Evolutionary conservation across 2,797 vertebrate species (phyloP).

Genomic region (Mallotus villosus): DNA sequence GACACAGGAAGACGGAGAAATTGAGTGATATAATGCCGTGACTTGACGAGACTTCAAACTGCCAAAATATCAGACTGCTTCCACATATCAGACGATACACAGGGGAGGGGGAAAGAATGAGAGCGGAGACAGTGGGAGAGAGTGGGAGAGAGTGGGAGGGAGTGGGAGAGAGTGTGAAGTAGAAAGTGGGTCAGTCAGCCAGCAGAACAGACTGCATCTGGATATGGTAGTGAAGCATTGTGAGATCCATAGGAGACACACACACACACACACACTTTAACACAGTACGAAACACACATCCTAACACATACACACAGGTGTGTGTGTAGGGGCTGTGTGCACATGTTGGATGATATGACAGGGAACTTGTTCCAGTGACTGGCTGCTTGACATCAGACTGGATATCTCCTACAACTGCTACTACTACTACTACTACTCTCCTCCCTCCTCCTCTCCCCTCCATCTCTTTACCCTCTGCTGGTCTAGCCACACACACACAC

Average conservation of each 20-base stretch:
- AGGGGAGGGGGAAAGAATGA: slow-evolving; percentile 5
- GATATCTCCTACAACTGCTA: slow-evolving; percentile 54
- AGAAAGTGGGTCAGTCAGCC: slow-evolving; percentile 63
- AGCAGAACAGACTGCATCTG: slow-evolving; percentile 55
- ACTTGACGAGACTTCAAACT: slow-evolving; percentile 14
- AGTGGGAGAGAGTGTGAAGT: slow-evolving; percentile 5
- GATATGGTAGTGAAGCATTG: slow-evolving; percentile 52
- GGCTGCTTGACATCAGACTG: neutral
- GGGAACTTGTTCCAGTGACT: neutral
- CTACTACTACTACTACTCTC: slow-evolving; percentile 47
- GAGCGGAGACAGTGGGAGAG: slow-evolving; percentile 13
- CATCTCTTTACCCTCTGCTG: neutral
- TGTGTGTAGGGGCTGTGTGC: slow-evolving; percentile 6
- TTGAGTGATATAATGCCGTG: neutral
- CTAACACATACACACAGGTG: neutral
- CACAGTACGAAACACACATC: neutral
- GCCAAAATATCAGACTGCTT: slow-evolving; percentile 8
- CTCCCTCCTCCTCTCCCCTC: slow-evolving; percentile 20
- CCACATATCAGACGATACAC: slow-evolving; percentile 19
- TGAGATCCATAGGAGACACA: slow-evolving; percentile 26
- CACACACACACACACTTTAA: slow-evolving; percentile 38
- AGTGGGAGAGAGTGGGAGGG: neutral
- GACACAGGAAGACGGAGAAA: neutral
- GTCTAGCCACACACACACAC: slow-evolving; percentile 13
- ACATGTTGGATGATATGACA: slow-evolving; percentile 4